These are phyloP conservation scores for Sogatella furcifera DNA, from an alignment of 1,140 invertebrate genomes.

Conservation along the genomic window DNA sequence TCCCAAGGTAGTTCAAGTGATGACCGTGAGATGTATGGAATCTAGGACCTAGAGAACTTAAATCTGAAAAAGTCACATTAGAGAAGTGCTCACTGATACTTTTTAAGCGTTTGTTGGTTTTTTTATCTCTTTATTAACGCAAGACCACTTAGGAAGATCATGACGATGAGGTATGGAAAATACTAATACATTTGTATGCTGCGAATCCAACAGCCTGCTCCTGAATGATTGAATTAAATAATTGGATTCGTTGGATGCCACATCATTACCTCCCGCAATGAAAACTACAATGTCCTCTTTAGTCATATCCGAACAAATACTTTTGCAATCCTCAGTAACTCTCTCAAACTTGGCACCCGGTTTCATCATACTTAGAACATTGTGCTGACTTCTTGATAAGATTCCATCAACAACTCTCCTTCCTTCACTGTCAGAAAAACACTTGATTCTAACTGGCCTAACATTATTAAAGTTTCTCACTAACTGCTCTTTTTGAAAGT, in stretches of 20 bases:
- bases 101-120: background rate
- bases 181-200: too few species aligned
- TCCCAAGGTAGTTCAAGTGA: too few species aligned
- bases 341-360: conserved; percentile 1
- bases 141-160: conserved; percentile 6
- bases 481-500: background rate
- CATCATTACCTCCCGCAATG: conserved; percentile 2
- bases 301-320: background rate
- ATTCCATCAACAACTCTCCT: background rate
- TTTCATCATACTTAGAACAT: background rate
- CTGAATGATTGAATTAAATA: background rate
- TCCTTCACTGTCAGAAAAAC: conserved; percentile 1
- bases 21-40: too few species aligned
- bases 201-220: background rate
- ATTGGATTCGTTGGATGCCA: background rate
- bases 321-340: background rate
- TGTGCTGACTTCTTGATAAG: background rate
- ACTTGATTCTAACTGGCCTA: background rate
- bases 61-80: too few species aligned
- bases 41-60: too few species aligned
- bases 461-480: background rate
- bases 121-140: background rate
- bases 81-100: too few species aligned
- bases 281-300: background rate
- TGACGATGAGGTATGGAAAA: background rate